These are phyloP conservation scores for Corella eumyota DNA, from an alignment of 23 tunicate species.

Conservation along the genomic window DNA sequence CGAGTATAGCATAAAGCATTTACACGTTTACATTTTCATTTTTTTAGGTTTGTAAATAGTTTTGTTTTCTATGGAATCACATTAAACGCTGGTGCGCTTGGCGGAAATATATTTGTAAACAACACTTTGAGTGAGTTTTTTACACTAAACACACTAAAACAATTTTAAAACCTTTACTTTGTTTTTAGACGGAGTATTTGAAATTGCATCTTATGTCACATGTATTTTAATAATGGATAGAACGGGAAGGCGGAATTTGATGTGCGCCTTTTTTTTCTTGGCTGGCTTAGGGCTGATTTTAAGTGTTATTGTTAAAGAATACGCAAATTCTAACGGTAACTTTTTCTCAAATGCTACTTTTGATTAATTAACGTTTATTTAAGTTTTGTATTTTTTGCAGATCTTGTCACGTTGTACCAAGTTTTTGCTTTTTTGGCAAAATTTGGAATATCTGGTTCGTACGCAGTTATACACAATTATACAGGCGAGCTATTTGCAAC, in stretches of 20 bases:
- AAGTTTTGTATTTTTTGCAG: no score
- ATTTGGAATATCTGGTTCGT: constrained; percentile 11
- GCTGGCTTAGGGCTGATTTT: constrained; percentile 25
- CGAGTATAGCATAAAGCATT: no score
- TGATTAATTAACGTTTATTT: no score
- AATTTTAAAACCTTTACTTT: no score
- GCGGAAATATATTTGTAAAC: constrained; percentile 1
- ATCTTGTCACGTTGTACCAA: neutral
- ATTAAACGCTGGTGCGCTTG: constrained; percentile 4
- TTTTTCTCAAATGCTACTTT: no score
- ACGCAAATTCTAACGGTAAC: no score
- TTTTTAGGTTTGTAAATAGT: constrained; percentile 2
- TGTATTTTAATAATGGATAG: constrained; percentile 16
- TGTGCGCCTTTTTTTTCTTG: constrained; percentile 9
- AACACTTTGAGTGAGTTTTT: constrained; percentile 5
- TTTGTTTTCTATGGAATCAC: constrained; percentile 5
- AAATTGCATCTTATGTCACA: constrained; percentile 14
- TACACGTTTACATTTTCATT: no score
- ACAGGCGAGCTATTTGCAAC: no score
- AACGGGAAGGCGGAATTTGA: constrained; percentile 23
- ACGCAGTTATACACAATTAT: no score
- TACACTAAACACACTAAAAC: no score
- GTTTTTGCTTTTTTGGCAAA: constrained; percentile 9
- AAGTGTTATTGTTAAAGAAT: constrained; percentile 30
- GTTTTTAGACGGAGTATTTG: constrained; percentile 37